Conservation (phyloP, 2,113 vertebrate genomes). For the Scomber japonicus region DNA sequence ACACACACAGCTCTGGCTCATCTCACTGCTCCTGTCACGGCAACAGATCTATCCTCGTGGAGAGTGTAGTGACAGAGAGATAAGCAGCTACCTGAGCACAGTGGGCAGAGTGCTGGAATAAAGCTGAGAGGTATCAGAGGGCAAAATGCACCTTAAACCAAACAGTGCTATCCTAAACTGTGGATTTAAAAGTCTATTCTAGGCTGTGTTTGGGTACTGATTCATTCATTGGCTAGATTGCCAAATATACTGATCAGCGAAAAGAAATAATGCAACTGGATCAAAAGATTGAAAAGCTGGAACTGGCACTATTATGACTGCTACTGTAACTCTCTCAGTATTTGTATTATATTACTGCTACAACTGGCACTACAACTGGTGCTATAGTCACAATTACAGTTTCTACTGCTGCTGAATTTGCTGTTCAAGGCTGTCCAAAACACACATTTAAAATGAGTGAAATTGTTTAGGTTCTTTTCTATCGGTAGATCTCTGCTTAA, state of each 20-base stretch:
- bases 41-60: slow-evolving; percentile 33
- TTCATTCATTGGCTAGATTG: background rate
- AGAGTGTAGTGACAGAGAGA: slow-evolving; percentile 24
- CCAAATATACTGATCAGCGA: background rate
- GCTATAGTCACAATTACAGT: no score
- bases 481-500: no score
- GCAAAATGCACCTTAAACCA: background rate
- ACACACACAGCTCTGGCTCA: slow-evolving; percentile 18
- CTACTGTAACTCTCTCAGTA: no score
- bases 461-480: no score
- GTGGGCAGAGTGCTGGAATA: slow-evolving; percentile 2
- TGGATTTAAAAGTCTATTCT: background rate
- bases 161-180: background rate
- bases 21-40: slow-evolving; percentile 23
- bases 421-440: no score
- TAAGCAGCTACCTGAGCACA: slow-evolving; percentile 26
- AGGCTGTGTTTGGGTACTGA: background rate
- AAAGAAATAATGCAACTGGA: background rate
- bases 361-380: no score
- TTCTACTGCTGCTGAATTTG: no score
- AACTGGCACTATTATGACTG: no score
- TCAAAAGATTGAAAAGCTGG: background rate
- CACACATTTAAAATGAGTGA: no score
- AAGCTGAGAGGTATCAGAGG: slow-evolving; percentile 16
- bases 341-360: no score